Evolutionary conservation across 2,113 vertebrate genomes (phyloP), one percentile per base, ranked within the genome.

Genomic region (Labrus mixtus): DNA sequence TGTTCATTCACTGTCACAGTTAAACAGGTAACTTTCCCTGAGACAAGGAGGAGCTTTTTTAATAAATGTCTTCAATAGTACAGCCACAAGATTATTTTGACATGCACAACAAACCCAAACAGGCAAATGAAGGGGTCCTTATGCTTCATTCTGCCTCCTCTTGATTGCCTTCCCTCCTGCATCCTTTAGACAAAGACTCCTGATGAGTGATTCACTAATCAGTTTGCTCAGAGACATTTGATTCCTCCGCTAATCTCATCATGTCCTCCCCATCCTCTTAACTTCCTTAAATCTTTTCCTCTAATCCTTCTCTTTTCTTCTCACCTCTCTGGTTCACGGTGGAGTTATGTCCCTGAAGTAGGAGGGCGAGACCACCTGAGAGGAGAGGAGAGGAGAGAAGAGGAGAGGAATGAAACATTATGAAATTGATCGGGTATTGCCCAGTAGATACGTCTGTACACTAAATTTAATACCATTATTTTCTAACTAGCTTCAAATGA

Each of bases 281-380:
- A 76, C 61, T 84, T 36, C 60, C 60, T 23, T 23, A 43, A 82
- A 59, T 84, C 12, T 33, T 33, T 33, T 37, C 22, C 57, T 87
- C 43, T 84, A 79, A 88, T 84, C 84, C 85, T 81, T 22, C 29
- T 33, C 65, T 68, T 75, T 78, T 78, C 59, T 75, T 81, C 20
- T 25, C 25, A 25, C 29, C 29, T 33, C 29, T 50, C 37, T 68
- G 36, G 54, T 12, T 62, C 11, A 58, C 54, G 71, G 59, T 73
- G 6, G 63, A 80, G 68, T 64, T 72, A 83, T 39, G 41, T 79
- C 82, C 84, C 85, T 65, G 90, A 78, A 69, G 80, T 89, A 69
- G 89, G 82, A 75, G 89, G 87, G 12, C 76, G 87, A 1, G 86
- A 79, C 93, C 93, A 95, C 69, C 94, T 94, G 72, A 79, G 82